A percentile compares a stretch with the other conserved stretches of the same genome.
These are phyloP conservation scores for Nephrotoma guestfalica DNA, from an alignment of 2,888 invertebrate species.

Conservation along the genomic window DNA sequence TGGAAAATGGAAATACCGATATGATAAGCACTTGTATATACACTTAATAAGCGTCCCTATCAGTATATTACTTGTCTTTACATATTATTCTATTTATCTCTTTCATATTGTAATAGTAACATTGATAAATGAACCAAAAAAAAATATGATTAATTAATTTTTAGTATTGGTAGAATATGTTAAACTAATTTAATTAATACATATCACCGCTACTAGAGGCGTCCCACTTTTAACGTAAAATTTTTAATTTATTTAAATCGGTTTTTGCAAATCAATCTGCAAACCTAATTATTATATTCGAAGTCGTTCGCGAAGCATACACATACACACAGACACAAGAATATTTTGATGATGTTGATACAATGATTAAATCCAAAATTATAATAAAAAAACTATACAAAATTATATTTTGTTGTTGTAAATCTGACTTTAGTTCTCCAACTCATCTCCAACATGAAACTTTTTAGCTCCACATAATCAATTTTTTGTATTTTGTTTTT, in stretches of 20 bases:
- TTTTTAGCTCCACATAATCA: conserved; percentile 2
- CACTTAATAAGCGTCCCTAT: not conserved
- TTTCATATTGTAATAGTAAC: not conserved
- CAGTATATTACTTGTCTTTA: not conserved
- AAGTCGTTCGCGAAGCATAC: not conserved
- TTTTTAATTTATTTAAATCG: not conserved
- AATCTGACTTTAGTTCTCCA: conserved; percentile 2
- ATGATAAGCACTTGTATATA: not conserved
- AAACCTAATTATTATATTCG: not conserved
- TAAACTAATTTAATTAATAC: not conserved
- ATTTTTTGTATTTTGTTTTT: not conserved
- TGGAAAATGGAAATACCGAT: not conserved
- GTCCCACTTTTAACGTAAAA: not conserved
- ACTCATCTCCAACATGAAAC: conserved; percentile 1
- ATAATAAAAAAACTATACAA: not conserved
- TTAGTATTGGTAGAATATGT: not conserved
- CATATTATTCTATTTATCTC: not conserved
- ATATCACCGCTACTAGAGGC: not conserved
- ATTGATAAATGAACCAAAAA: not conserved
- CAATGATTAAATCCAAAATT: not conserved
- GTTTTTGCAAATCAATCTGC: not conserved
- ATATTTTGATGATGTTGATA: not conserved
- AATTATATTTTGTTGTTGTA: not conserved
- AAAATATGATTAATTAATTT: not conserved
- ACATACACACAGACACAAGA: not conserved